Evolutionary conservation across 1,140 invertebrate species (phyloP), one percentile per base, ranked within the genome.

Genomic region (Zaprionus ghesquierei): DNA sequence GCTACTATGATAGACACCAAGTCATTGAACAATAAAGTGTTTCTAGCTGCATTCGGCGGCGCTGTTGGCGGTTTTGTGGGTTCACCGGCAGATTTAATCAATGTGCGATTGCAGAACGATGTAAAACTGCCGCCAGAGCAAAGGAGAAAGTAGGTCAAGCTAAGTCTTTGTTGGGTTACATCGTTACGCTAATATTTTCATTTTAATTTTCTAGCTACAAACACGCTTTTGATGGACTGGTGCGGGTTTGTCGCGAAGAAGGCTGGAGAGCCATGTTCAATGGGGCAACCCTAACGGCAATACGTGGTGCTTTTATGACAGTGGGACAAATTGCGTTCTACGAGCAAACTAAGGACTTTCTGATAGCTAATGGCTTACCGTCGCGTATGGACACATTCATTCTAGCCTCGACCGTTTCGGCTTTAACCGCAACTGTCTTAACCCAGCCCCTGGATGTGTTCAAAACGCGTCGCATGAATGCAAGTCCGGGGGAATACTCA

Each of bases 401-500:
- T 72, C 3, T 81, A 94, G 96, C 85, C 0, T 90, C 90, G 2
- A 23, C 81, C 3, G 33, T 81, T 12, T 86, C 90, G 15, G 98
- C 98, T 69, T 96, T 95, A 12, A 95, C 98, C 62, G 98, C 98
- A 3, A 99, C 99, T 20, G 96, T 97, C 3, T 91, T 99, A 53
- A 99, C 98, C 0, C 98, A 99, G 93, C 99, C 99, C 5, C 93
- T 99, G 25, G 98, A 99, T 93, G 98, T 99, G 5, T 93, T 99
- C 62, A 99, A 99, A 92, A 99, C 99, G 2, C 93, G 99, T 76
- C 95, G 97, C 50, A 99, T 99, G 98, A 99, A 99, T 92, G 97
- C 98, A 2, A 95, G 96, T 77, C 96, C 97, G 0, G 98, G 97
- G 27, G 96, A 98, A 93, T 98, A 97, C 86, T 95, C 94, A 74